phyloP scores from a whole-genome alignment of 2,113 vertebrate species.

The Urocolius indicus region DNA sequence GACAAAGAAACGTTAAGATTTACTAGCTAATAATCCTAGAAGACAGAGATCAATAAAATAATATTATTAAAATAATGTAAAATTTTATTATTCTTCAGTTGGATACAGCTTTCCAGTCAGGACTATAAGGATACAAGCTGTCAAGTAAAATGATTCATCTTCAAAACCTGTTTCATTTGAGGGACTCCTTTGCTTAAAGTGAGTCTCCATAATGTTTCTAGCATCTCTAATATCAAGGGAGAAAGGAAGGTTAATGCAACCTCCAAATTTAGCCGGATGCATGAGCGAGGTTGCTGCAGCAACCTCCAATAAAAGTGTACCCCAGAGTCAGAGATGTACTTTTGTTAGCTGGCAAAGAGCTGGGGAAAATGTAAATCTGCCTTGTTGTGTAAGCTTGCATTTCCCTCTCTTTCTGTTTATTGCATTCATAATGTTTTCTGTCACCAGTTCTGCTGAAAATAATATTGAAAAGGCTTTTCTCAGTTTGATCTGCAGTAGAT shows the following conservation, averaged over 20 bases:
- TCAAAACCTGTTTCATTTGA: slow-evolving; percentile 44
- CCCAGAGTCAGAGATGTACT: not conserved
- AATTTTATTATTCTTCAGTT: not conserved
- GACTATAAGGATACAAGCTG: not conserved
- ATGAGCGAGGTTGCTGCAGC: not conserved
- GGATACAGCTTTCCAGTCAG: not conserved
- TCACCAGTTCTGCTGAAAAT: slow-evolving; percentile 1
- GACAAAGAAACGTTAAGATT: not conserved
- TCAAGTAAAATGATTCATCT: slow-evolving; percentile 31
- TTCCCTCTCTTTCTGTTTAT: slow-evolving; percentile 14
- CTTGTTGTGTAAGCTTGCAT: not conserved
- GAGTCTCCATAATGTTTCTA: not conserved
- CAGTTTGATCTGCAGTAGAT: not conserved
- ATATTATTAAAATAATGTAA: not conserved
- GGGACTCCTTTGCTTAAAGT: slow-evolving; percentile 3
- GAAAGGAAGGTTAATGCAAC: not conserved
- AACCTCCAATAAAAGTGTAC: not conserved
- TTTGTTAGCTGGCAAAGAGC: not conserved
- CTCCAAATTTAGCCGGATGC: not conserved
- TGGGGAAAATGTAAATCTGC: not conserved
- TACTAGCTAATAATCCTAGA: not conserved
- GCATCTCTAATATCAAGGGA: not conserved
- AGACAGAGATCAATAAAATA: not conserved
- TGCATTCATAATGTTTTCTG: slow-evolving; percentile 4
- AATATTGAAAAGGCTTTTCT: slow-evolving; percentile 15